Conservation (phyloP, 2,113 vertebrate species). For the human region GRCh38 chr17:29495001-29495500, state of each 20-base stretch:
- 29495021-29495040: constrained; percentile 19
- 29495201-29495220: not conserved
- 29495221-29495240: not conserved
- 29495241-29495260: constrained; percentile 19
- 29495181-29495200: constrained; percentile 33
- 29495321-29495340: constrained; percentile 13
- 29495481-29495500: constrained; percentile 33
- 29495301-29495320: constrained; percentile 38
- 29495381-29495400: not conserved
- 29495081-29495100: not conserved
- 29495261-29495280: not conserved
- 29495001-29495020: not conserved
- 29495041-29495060: not conserved
- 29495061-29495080: constrained; percentile 1
- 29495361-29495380: not conserved
- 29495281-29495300: constrained; percentile 23
- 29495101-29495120: not conserved
- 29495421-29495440: not conserved
- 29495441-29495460: constrained; percentile 16
- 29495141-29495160: not conserved
- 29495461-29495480: not conserved
- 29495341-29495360: not conserved
- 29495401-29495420: not conserved
- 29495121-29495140: not conserved
- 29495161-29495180: not conserved